Base-by-base conservation (phyloP, 2,888 invertebrate genomes). In the Atethmia centrago region DNA sequence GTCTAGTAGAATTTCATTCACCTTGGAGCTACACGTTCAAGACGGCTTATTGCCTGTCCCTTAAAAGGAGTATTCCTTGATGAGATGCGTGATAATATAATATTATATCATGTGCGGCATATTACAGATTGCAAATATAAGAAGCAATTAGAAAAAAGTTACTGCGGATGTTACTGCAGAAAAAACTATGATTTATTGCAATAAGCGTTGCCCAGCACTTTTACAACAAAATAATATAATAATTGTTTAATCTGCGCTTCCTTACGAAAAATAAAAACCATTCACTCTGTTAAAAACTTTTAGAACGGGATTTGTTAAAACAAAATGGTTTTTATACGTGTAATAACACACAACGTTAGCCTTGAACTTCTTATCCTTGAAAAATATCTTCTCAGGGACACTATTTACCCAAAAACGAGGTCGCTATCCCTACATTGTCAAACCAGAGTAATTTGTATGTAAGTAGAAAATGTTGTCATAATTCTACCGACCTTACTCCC, bases 401-500 rank as follows among this genome's bases (percentile, higher is more conserved):
- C 16, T 55, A 76, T 80, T 63, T 55, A 31, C 47, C 67, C 25
- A 64, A 66, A 74, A 83, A 67, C 28, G 55, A 62, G 79, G 67
- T 71, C 62, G 65, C 49, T 79, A 62, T 68, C 65, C 71, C 55
- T 58, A 64, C 64, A 84, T 81, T 79, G 78, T 79, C 68, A 66
- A 70, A 65, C 74, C 66, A 62, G 61, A 70, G 75, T 65, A 74
- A 83, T 87, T 87, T 84, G 85, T 87, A 84, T 84, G 83, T 77
- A 72, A 74, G 77, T 77, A 68, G 69, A 75, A 82, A 74, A 79
- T 81, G 79, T 75, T 78, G 73, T 83, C 77, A 79, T 80, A 80
- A 77, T 77, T 83, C 65, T 76, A 28, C 68, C 63, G 70, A 79
- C 76, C 79, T 79, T 79, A 79, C 77, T 79, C 79, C 79, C 77